These are phyloP conservation scores for Heliornis fulica DNA, from an alignment of 2,113 vertebrate species.

Conservation along the genomic window DNA sequence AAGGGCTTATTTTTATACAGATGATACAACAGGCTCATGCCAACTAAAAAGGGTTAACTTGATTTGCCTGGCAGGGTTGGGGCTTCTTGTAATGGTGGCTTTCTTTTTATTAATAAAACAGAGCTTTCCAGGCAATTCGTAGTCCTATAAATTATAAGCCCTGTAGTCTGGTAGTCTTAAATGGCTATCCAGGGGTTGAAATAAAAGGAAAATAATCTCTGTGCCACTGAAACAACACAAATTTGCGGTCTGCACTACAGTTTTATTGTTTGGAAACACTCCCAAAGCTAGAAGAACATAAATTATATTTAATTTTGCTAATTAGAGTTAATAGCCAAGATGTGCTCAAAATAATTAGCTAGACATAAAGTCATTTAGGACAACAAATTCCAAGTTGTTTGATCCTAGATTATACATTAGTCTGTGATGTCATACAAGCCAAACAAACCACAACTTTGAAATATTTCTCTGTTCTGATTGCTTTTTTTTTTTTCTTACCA, in stretches of 20 bases:
- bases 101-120: background rate
- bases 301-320: slow-evolving; percentile 21
- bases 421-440: background rate
- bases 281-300: background rate
- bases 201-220: background rate
- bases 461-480: background rate
- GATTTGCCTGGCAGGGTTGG: background rate
- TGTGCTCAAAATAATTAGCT: background rate
- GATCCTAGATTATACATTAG: background rate
- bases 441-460: background rate
- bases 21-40: background rate
- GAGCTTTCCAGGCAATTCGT: background rate
- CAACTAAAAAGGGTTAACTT: background rate
- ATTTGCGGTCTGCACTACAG: background rate
- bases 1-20: background rate
- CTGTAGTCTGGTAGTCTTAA: background rate
- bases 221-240: background rate
- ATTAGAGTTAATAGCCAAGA: background rate
- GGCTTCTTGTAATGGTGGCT: background rate
- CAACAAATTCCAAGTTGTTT: background rate
- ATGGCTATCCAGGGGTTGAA: background rate
- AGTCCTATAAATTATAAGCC: background rate
- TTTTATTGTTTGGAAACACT: background rate
- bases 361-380: slow-evolving; percentile 3
- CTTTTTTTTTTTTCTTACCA: background rate